Evolutionary conservation across 1,140 invertebrate genomes (phyloP), one percentile per base, ranked within the genome.

Genomic region (Dreissena rostriformis): DNA sequence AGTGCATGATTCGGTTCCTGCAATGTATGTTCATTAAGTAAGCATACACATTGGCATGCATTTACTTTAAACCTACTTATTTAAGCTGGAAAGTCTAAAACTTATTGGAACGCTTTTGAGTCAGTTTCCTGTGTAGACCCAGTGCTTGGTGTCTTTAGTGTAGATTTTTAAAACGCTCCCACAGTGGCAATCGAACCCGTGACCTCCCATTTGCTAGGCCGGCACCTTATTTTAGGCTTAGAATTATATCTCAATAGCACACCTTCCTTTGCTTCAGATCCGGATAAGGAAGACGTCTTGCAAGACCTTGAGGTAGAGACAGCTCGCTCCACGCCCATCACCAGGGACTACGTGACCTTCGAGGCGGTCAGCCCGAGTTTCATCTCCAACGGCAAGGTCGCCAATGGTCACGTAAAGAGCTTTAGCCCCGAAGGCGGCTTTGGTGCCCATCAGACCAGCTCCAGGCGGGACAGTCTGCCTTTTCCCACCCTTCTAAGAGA

Each of bases 331-430:
- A 53, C 80, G 2, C 71, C 80, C 11, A n/a, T 75, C 7, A 82
- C 71, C 19, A 53, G 72, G 26, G 80, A 82, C 63, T 71, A 82
- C 8, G 68, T 74, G 24, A 82, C 57, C 28, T 74, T 82, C 49
- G 80, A 82, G 39, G 72, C 71, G 11, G 73, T 65, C 39, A 82
- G 80, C 29, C 80, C 80, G 14, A 82, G 26, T 52, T 26, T 81
- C 10, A 55, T 82, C 11, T 51, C 80, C n/a, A 74, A 82, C 51
- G 80, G 71, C 7, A 82, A 66, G 22, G 17, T 49, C 7, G 51
- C 51, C n/a, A 81, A 81, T 24, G 80, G 80, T 39, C 29, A 68
- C 29, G 17, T 49, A 19, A 14, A 65, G 6, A 75, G 68, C 24
- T 24, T 73, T 51, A 68, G 51, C 26, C 6, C 49, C 28, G 61